Conservation (phyloP, 2,888 invertebrate species). For the Hymenopus coronatus region DNA sequence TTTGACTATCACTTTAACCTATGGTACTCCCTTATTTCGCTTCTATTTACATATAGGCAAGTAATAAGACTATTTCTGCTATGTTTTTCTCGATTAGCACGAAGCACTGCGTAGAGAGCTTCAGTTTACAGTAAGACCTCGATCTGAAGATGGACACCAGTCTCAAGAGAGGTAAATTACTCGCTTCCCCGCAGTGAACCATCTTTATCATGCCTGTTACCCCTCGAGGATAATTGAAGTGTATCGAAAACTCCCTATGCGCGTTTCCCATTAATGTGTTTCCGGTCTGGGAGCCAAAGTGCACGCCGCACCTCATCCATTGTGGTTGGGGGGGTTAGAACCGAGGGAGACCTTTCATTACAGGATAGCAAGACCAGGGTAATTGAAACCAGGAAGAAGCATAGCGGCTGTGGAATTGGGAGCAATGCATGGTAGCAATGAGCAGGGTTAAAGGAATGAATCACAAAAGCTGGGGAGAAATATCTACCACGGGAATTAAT, state of each 20-base stretch:
- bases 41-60: too few relatives aligned
- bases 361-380: not conserved
- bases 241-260: conserved; percentile 25
- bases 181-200: not conserved
- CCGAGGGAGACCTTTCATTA: conserved; percentile 20
- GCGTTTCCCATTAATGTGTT: conserved; percentile 28
- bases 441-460: not conserved
- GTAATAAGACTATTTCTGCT: too few relatives aligned
- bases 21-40: too few relatives aligned
- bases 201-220: not conserved
- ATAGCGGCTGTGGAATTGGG: not conserved
- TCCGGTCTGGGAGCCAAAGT: conserved; percentile 20
- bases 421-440: too few relatives aligned
- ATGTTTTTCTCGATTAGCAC: too few relatives aligned
- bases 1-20: too few relatives aligned
- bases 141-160: not conserved
- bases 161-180: not conserved
- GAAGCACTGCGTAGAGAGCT: too few relatives aligned
- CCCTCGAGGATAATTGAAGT: conserved; percentile 28
- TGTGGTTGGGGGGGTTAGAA: not conserved
- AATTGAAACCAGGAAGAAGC: not conserved
- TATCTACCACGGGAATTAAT: not conserved
- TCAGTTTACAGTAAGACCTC: too few relatives aligned
- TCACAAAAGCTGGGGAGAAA: not conserved
- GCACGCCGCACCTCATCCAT: conserved; percentile 25